Conservation (phyloP, 2,113 vertebrate species). For the Bos indicus region DNA sequence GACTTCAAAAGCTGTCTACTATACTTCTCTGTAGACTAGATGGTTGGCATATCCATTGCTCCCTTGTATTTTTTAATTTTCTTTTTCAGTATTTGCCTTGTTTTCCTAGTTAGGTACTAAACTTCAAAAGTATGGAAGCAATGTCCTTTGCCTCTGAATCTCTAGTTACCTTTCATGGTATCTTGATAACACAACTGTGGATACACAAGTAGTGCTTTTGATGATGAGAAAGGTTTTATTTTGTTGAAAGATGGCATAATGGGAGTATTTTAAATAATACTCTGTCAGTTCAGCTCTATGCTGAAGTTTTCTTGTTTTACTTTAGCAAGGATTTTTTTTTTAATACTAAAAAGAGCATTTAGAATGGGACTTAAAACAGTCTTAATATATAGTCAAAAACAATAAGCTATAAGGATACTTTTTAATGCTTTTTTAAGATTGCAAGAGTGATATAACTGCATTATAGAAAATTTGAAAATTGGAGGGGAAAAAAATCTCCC, state of each 20-base stretch:
- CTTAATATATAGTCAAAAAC: neutral
- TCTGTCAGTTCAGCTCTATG: neutral
- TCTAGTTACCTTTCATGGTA: neutral
- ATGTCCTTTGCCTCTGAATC: neutral
- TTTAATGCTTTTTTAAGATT: slow-evolving; percentile 8
- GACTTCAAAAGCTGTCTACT: neutral
- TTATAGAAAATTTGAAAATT: slow-evolving; percentile 16
- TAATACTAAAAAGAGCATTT: neutral
- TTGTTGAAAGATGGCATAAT: neutral
- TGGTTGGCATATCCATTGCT: neutral
- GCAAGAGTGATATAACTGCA: neutral
- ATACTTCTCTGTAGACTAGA: neutral
- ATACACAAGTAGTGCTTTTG: neutral
- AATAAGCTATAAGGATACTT: neutral
- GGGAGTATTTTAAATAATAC: slow-evolving; percentile 26
- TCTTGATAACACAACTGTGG: neutral
- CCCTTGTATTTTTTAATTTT: neutral
- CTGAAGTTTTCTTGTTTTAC: slow-evolving; percentile 38
- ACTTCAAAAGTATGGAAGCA: neutral
- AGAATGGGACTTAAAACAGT: slow-evolving; percentile 2
- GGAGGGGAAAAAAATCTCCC: neutral
- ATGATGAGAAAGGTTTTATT: slow-evolving; percentile 27
- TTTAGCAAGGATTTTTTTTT: slow-evolving; percentile 20
- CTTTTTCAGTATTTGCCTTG: neutral
- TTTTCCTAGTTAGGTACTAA: slow-evolving; percentile 6